Conservation (phyloP, 1,140 invertebrate species). For the Brachionus calyciflorus region DNA sequence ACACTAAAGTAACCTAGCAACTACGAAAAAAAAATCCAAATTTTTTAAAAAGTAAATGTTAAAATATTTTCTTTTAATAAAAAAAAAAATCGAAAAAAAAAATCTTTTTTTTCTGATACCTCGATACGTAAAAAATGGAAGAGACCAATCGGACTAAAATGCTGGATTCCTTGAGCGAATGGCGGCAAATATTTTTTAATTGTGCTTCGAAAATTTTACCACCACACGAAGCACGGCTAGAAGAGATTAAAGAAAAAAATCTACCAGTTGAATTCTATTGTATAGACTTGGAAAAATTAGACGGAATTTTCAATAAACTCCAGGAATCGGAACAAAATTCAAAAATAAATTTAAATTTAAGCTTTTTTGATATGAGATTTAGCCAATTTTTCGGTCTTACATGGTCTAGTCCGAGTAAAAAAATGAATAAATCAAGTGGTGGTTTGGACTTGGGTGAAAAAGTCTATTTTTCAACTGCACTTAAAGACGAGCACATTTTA, state of each 20-base stretch:
- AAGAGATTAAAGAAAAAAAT: constrained; percentile 30
- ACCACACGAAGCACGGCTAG: constrained; percentile 22
- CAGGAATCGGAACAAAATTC: constrained; percentile 48
- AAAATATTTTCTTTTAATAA: no score
- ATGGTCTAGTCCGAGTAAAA: constrained; percentile 54
- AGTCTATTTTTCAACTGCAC: constrained; percentile 21
- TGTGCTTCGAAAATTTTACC: background rate
- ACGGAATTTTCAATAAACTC: background rate
- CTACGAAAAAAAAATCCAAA: no score
- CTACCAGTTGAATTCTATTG: constrained; percentile 26
- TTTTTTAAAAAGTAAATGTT: no score
- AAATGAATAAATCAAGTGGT: constrained; percentile 48
- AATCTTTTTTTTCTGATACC: background rate
- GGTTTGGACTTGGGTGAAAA: constrained; percentile 50
- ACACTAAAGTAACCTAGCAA: no score
- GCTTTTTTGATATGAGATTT: constrained; percentile 56
- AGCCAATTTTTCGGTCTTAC: constrained; percentile 57
- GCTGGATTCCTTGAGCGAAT: constrained; percentile 15
- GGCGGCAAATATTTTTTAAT: constrained; percentile 23
- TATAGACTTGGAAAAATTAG: background rate
- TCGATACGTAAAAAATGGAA: background rate
- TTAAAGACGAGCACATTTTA: constrained; percentile 35
- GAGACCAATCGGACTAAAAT: background rate
- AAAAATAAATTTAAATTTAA: constrained; percentile 54
- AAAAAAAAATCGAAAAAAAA: background rate